Base-by-base conservation (phyloP, 2,888 invertebrate species). In the Clunio marinus region DNA sequence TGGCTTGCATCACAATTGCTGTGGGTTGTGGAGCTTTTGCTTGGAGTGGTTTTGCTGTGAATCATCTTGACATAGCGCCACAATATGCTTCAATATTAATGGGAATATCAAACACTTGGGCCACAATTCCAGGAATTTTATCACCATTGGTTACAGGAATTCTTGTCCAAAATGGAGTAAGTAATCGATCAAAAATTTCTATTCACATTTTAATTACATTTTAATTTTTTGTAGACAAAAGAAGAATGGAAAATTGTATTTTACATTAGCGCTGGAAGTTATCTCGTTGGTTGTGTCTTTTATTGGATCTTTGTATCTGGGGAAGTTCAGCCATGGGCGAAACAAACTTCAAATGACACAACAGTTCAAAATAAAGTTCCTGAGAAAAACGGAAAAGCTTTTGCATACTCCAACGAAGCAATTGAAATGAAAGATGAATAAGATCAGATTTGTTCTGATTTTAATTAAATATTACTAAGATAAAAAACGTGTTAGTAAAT, bases 11-110 rank as follows among this genome's bases (percentile, higher is more conserved):
- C 32, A 91, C 93, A 0, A 82, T 93, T 59, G 93, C 94, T 1
- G 93, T 95, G 0, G 95, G 95, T 0, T 80, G 94, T 1, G 95
- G 96, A 1, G 92, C 94, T 0, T 93, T 95, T 76, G 92, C 94
- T 0, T 95, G 94, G 93, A 88, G 93, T 4, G 95, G 94, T 46
- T 93, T 92, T 76, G 88, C 89, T 71, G 88, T 89, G 0, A 89
- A 89, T 75, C 93, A 94, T 76, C 79, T 96, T 76, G 96, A 96
- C 76, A 86, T 96, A 66, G 95, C 95, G 0, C 94, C 95, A 0
- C 91, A 91, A 70, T 93, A 91, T 80, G 94, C 95, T 8, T 90
- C 94, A 75, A 86, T 96, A 0, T 78, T 96, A 68, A 93, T 96
- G 93, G 96, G 95, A 0, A 81, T 95, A 8, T 90, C 93, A 8